Base-by-base conservation (phyloP, 2,113 vertebrate genomes). In the Cygnus buccinator region DNA sequence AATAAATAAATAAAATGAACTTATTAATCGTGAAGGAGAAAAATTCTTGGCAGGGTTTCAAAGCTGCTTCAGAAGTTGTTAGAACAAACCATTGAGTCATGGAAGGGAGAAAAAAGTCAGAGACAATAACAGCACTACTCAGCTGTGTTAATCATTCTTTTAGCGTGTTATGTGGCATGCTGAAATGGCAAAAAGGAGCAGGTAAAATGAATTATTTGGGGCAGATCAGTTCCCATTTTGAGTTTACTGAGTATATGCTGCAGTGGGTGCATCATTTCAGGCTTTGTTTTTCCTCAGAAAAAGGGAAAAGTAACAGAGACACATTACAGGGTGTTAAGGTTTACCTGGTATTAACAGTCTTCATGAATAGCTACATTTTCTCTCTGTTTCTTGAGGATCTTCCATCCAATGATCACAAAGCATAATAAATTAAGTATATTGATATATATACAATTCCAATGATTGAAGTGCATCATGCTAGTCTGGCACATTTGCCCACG, bases 41-140 rank as follows among this genome's bases (percentile, higher is more conserved):
- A 18, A 90, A 75, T 58, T 84, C 46, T 44, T 93, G 73, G 37
- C 41, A 76, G 52, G 7, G 18, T 55, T 90, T 86, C 80, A 89
- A 67, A 70, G 80, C 18, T 84, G 59, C 31, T 93, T 75, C 62
- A 83, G 62, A 85, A 62, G 35, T 52, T 85, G 46, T 85, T 71
- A 72, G 41, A 86, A 70, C 48, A 37, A 83, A 21, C 13, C 29
- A 62, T 50, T 59, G 80, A 66, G 52, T 67, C 39, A 70, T n/a
- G 35, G 23, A 66, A 93, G 2, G 8, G 10, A 29, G 15, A 11
- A 87, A 84, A 87, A 87, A 48, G 19, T 58, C 16, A 80, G 62
- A 66, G 31, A 70, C 22, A 80, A 83, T 55, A 90, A 23, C 23
- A 52, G 28, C 29, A 31, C 52, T 57, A 55, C 29, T 87, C 44